phyloP scores from a whole-genome alignment of 2,888 invertebrate genomes.

The Hypolimnas misippus region DNA sequence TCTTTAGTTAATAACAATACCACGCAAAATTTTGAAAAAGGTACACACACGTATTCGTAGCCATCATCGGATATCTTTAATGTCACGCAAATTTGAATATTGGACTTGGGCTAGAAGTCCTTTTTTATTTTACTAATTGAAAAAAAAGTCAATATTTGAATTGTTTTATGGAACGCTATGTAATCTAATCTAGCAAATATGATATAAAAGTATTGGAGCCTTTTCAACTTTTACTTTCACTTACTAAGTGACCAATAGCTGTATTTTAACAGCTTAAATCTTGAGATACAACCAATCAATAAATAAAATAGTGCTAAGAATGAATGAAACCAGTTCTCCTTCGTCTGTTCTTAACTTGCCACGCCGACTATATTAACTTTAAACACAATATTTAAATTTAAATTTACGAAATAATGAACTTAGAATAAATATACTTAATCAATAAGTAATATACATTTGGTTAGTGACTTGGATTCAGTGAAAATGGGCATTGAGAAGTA shows the following conservation, averaged over 20 bases:
- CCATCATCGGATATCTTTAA: no score
- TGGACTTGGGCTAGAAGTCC: no score
- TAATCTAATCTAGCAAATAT: neutral
- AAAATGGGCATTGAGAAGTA: constrained; percentile 71
- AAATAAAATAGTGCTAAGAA: constrained; percentile 11
- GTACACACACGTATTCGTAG: no score
- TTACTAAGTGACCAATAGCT: constrained; percentile 33
- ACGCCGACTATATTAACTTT: constrained; percentile 24
- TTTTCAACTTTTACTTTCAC: constrained; percentile 33
- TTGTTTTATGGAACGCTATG: neutral
- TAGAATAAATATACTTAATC: constrained; percentile 14
- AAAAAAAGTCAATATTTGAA: neutral
- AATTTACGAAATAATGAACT: constrained; percentile 16
- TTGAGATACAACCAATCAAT: constrained; percentile 33
- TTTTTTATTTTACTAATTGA: no score
- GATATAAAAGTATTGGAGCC: neutral
- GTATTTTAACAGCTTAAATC: constrained; percentile 17
- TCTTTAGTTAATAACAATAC: no score
- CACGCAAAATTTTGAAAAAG: no score
- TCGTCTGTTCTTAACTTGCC: constrained; percentile 24
- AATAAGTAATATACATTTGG: no score
- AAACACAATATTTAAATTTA: neutral
- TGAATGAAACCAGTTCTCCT: constrained; percentile 11
- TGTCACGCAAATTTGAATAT: no score
- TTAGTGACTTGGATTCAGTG: neutral